Percentiles rank a stretch among this genome's conserved stretches.
phyloP scores from a whole-genome alignment of 2,888 invertebrate species.

The Spisula solida region DNA sequence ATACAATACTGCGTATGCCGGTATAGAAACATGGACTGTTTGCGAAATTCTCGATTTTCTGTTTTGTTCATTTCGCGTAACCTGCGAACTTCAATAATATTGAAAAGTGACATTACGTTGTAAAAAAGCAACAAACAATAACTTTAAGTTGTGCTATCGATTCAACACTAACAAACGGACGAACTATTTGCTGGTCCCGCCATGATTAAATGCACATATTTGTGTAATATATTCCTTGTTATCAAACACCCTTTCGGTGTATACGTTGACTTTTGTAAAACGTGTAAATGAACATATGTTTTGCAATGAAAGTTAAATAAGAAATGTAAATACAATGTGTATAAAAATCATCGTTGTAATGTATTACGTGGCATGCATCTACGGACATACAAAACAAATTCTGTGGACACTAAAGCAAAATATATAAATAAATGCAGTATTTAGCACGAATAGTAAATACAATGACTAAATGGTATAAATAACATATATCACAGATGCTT shows the following conservation, averaged over 20 bases:
- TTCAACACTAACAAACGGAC: background rate
- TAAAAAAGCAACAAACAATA: background rate
- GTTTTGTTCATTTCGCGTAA: too few relatives aligned
- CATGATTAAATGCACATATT: background rate
- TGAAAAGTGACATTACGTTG: too few relatives aligned
- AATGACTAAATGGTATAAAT: background rate
- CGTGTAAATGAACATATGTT: background rate
- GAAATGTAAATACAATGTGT: background rate
- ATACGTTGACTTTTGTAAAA: background rate
- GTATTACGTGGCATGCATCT: background rate
- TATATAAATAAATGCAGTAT: conserved; percentile 16
- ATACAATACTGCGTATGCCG: too few relatives aligned
- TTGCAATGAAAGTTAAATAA: background rate
- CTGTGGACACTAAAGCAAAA: background rate
- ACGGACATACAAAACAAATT: background rate
- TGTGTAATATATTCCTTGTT: background rate
- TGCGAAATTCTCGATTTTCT: too few relatives aligned
- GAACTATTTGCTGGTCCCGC: background rate
- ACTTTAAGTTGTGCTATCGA: background rate
- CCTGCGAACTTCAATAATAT: too few relatives aligned
- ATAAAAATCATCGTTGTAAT: background rate
- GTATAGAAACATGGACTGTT: too few relatives aligned
- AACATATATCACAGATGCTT: background rate
- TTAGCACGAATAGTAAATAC: background rate
- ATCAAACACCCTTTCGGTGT: background rate